A percentile compares a stretch with the other conserved stretches of the same genome.
phyloP scores from a whole-genome alignment of 2,113 vertebrate genomes.

The Podarcis raffonei region DNA sequence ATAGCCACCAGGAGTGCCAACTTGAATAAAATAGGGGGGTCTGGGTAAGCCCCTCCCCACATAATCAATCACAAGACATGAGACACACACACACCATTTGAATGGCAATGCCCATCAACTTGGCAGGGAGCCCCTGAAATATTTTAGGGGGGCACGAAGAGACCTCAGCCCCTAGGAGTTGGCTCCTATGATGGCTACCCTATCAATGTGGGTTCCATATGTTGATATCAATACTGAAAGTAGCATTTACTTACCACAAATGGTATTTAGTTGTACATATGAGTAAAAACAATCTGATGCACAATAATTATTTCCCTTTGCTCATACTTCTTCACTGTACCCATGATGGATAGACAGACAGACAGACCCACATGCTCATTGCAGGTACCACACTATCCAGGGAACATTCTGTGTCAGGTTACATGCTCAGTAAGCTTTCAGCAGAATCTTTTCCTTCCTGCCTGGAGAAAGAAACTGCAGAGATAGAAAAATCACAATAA shows the following conservation, averaged over 20 bases:
- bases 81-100: no score
- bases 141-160: no score
- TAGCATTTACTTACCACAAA: neutral
- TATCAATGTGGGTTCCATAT: neutral
- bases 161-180: no score
- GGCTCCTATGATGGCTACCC: neutral
- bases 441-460: neutral
- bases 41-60: no score
- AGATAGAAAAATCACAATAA: neutral
- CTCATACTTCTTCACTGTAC: neutral
- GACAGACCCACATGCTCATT: no score
- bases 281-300: neutral
- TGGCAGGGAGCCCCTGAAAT: no score
- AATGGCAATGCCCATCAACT: no score
- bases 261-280: neutral
- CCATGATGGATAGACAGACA: neutral
- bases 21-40: no score
- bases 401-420: neutral
- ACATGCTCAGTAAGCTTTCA: neutral
- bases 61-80: no score
- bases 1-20: no score
- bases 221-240: neutral
- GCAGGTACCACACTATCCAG: neutral
- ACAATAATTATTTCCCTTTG: neutral
- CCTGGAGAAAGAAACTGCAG: neutral